phyloP scores from a whole-genome alignment of 2,797 vertebrate species.

The Carduelis carduelis region DNA sequence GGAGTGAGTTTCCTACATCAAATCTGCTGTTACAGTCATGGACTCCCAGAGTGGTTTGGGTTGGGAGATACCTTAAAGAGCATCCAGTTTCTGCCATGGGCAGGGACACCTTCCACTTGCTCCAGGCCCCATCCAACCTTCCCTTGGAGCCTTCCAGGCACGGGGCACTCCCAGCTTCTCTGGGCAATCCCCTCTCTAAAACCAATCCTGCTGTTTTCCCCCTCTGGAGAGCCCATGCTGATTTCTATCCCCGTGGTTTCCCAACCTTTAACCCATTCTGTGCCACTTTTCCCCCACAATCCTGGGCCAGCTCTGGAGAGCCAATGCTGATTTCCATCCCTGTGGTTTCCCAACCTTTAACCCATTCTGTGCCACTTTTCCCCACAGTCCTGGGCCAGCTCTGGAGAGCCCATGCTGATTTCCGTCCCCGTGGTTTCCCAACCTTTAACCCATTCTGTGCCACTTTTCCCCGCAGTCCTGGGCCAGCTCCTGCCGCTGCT shows the following conservation, averaged over 20 bases:
- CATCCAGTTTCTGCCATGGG: neutral
- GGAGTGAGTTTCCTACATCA: neutral
- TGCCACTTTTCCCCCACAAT: slow-evolving; percentile 68
- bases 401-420: too few relatives aligned
- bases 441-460: rapidly evolving
- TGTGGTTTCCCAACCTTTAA: too few relatives aligned
- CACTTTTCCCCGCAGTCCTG: slow-evolving; percentile 75
- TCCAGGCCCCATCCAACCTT: neutral
- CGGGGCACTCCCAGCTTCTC: neutral
- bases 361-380: too few relatives aligned
- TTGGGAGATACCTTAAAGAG: neutral
- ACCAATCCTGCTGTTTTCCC: neutral
- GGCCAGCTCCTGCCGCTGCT: slow-evolving; percentile 87
- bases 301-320: slow-evolving; percentile 75
- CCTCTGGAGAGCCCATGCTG: rapidly evolving
- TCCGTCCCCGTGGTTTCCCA: rapidly evolving
- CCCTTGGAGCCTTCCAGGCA: neutral
- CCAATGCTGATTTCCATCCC: too few relatives aligned
- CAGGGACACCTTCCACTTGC: neutral
- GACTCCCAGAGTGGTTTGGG: neutral
- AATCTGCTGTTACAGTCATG: rapidly evolving
- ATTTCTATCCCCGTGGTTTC: neutral
- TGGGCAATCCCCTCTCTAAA: neutral
- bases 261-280: rapidly evolving
- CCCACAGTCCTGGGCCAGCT: too few relatives aligned